Conservation (phyloP, 2,113 vertebrate genomes). For the Callipepla squamata region DNA sequence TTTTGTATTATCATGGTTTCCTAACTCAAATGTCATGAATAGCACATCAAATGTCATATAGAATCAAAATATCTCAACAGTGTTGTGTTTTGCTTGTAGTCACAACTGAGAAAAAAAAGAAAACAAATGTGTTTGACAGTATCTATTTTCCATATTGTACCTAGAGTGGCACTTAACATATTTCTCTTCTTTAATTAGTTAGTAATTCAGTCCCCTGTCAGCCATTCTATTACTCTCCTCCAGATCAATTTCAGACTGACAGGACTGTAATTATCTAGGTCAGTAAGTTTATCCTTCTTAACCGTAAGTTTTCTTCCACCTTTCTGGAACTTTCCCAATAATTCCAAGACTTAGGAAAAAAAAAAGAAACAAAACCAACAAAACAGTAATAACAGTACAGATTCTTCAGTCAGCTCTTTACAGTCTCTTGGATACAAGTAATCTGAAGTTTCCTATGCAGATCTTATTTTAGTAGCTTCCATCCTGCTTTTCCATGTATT, state of each 20-base stretch:
- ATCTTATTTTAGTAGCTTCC: neutral
- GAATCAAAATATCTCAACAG: slow-evolving; percentile 12
- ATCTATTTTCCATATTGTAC: slow-evolving; percentile 37
- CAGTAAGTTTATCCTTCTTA: slow-evolving; percentile 72
- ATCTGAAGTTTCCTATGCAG: neutral
- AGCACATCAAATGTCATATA: slow-evolving; percentile 22
- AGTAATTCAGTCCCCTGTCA: slow-evolving; percentile 68
- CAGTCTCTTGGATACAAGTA: neutral
- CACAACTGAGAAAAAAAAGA: neutral
- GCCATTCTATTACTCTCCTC: slow-evolving; percentile 53
- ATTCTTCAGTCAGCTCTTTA: neutral
- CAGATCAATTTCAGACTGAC: slow-evolving; percentile 67
- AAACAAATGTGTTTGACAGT: slow-evolving; percentile 16
- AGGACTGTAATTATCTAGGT: slow-evolving; percentile 68
- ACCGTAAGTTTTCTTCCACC: slow-evolving; percentile 48
- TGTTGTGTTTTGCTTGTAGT: slow-evolving; percentile 35
- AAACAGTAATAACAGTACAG: neutral
- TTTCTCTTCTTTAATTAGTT: slow-evolving; percentile 70
- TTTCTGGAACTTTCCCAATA: slow-evolving; percentile 62
- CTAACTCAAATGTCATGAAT: slow-evolving; percentile 32
- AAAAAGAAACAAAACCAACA: neutral
- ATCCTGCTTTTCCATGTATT: neutral
- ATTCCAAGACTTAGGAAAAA: slow-evolving; percentile 13
- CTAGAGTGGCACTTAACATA: slow-evolving; percentile 59
- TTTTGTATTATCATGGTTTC: slow-evolving; percentile 40